phyloP scores from a whole-genome alignment of 1,140 invertebrate species.

The Drosophila sp. region DNA sequence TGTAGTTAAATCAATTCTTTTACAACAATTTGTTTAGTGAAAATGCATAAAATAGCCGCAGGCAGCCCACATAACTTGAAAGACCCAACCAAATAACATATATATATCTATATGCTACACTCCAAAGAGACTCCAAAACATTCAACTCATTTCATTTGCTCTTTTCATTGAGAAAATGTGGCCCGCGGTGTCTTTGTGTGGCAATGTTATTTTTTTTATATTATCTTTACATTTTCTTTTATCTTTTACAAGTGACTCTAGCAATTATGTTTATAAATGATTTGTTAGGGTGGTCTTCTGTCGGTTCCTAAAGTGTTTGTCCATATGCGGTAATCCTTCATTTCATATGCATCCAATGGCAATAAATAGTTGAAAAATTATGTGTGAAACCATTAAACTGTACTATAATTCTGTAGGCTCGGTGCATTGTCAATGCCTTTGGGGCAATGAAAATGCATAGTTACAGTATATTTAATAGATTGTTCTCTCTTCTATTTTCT shows the following conservation, averaged over 20 bases:
- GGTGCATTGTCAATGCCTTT: constrained; percentile 49
- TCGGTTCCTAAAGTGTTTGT: constrained; percentile 5
- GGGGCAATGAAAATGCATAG: constrained; percentile 31
- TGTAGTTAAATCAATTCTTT: constrained; percentile 63
- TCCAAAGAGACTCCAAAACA: not conserved
- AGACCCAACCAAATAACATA: not conserved
- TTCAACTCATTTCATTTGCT: constrained; percentile 27
- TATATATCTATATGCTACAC: not conserved
- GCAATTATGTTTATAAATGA: constrained; percentile 79
- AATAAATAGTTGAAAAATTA: constrained; percentile 64
- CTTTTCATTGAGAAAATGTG: constrained; percentile 53
- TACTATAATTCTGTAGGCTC: constrained; percentile 60
- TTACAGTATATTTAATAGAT: constrained; percentile 30
- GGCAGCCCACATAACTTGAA: constrained; percentile 23
- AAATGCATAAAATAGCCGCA: constrained; percentile 52
- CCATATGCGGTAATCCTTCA: constrained; percentile 62
- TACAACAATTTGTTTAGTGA: constrained; percentile 66
- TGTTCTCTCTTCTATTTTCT: not conserved
- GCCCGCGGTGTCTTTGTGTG: constrained; percentile 66
- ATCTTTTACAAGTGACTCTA: constrained; percentile 49
- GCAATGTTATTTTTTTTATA: constrained; percentile 31
- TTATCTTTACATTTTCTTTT: constrained; percentile 39
- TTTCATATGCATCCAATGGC: constrained; percentile 37
- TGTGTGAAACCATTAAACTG: constrained; percentile 75
- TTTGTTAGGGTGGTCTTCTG: constrained; percentile 71